Evolutionary conservation across 2,888 invertebrate species (phyloP).

Genomic region (Bhutanitis thaidina): DNA sequence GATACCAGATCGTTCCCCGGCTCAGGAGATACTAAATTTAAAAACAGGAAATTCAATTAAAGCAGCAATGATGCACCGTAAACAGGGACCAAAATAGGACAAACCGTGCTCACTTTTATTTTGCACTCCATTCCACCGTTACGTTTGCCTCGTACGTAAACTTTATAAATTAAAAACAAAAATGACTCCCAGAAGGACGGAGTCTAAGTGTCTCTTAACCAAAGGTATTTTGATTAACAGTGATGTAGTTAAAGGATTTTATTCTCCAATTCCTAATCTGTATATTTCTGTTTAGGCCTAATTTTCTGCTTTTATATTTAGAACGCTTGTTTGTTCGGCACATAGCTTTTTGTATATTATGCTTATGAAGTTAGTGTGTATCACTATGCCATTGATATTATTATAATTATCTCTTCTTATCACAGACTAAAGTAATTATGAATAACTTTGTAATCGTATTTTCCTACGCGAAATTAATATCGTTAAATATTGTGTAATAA

Average conservation of each 20-base stretch:
- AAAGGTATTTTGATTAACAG: slow-evolving; percentile 38
- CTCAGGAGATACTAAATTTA: slow-evolving; percentile 45
- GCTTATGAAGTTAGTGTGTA: not conserved
- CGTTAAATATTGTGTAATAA: no score
- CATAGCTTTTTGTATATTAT: not conserved
- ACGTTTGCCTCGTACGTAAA: slow-evolving; percentile 1
- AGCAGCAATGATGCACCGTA: slow-evolving; percentile 64
- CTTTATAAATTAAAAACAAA: slow-evolving; percentile 1
- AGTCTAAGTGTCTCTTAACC: slow-evolving; percentile 45
- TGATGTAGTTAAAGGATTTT: no score
- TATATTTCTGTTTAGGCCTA: slow-evolving; percentile 16
- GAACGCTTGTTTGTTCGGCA: slow-evolving; percentile 13
- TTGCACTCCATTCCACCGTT: slow-evolving; percentile 39
- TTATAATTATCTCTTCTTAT: no score
- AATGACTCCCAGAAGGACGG: slow-evolving; percentile 54
- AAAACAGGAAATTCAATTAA: slow-evolving; percentile 77
- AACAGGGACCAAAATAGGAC: slow-evolving; percentile 73
- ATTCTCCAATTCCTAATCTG: not conserved
- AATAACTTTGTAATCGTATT: no score
- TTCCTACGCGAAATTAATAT: no score
- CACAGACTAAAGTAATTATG: no score
- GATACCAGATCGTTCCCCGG: slow-evolving; percentile 21
- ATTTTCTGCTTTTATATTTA: slow-evolving; percentile 7
- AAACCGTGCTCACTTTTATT: slow-evolving; percentile 58
- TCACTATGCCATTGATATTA: no score